Evolutionary conservation across 2,113 vertebrate species (phyloP).

Genomic region (Sinocyclocheilus maitianheensis): DNA sequence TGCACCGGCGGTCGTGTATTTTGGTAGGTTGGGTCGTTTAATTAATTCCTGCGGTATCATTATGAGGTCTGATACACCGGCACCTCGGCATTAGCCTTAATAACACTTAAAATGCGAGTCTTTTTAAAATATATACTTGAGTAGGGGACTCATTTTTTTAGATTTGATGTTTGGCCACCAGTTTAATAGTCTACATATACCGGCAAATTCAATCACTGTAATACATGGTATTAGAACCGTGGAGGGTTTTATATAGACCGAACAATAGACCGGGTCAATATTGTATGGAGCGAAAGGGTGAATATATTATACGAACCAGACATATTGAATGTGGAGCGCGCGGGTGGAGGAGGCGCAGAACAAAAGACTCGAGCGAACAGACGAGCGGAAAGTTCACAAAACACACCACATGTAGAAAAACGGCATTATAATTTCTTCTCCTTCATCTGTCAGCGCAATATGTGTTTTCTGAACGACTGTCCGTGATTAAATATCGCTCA

Average conservation of each 20-base stretch:
- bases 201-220: not conserved
- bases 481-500: conserved; percentile 37
- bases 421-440: not conserved
- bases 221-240: not conserved
- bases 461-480: conserved; percentile 8
- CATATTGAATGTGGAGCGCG: conserved; percentile 35
- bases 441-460: not conserved
- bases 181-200: not conserved
- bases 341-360: conserved; percentile 67
- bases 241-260: not conserved
- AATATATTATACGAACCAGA: not conserved
- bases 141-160: not conserved
- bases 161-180: not conserved
- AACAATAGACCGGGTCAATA: not conserved
- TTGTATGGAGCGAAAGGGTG: not conserved
- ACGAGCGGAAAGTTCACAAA: conserved; percentile 42
- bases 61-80: not conserved
- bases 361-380: conserved; percentile 70
- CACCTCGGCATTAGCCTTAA: not conserved
- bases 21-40: not conserved
- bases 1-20: not conserved
- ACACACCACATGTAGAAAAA: not conserved
- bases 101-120: not conserved
- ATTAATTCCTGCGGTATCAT: not conserved
- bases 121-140: not conserved